Conservation (phyloP, 2,888 invertebrate genomes). For the Trachelus stipa region DNA sequence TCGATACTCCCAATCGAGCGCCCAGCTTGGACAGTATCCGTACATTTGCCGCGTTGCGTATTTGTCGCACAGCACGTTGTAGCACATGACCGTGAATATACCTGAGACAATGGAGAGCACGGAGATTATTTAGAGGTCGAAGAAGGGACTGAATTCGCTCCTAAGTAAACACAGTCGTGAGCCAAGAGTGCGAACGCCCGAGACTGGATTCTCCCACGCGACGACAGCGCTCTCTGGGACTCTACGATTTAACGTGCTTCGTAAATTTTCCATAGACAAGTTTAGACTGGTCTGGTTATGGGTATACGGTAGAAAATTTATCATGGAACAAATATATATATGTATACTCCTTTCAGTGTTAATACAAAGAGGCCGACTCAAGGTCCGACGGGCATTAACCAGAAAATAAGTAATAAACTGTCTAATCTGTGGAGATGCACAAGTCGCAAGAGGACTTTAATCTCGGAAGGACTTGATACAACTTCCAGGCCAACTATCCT, state of each 20-base stretch:
- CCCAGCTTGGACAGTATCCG: constrained; percentile 99
- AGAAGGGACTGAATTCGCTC: not conserved
- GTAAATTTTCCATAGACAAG: not conserved
- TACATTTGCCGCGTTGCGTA: constrained; percentile 99
- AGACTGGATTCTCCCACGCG: not conserved
- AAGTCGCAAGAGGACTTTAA: not conserved
- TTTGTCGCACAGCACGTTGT: constrained; percentile 99
- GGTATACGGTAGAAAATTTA: not conserved
- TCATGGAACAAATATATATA: not conserved
- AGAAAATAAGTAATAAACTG: constrained; percentile 18
- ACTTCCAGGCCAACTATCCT: constrained; percentile 16
- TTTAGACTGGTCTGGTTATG: not conserved
- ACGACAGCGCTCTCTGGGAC: not conserved
- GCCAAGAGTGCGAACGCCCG: not conserved
- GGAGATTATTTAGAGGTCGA: not conserved
- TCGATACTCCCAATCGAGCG: constrained; percentile 97
- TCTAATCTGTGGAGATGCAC: constrained; percentile 17
- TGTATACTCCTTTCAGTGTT: not conserved
- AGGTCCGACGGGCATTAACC: constrained; percentile 7
- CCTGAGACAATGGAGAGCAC: constrained; percentile 69
- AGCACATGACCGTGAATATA: constrained; percentile 99
- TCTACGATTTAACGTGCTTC: not conserved
- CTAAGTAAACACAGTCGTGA: not conserved
- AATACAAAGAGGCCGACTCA: not conserved
- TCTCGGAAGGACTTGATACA: not conserved